Base-by-base conservation (phyloP, 2,113 vertebrate genomes). In the Geococcyx californianus region DNA sequence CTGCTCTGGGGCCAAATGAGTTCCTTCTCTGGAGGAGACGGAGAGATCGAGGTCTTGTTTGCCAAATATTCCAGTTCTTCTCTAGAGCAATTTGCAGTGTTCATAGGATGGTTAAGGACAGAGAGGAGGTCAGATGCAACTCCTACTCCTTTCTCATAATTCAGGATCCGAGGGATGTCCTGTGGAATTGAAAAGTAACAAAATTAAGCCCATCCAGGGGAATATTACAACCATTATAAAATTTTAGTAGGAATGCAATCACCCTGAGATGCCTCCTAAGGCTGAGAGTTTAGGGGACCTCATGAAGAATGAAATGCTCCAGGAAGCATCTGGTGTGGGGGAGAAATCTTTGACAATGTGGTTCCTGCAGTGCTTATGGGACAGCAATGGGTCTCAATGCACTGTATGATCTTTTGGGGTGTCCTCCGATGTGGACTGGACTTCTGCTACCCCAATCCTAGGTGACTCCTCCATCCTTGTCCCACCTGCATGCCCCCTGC, bases 251-350 rank as follows among this genome's bases (percentile, higher is more conserved):
- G 63, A 72, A 31, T 59, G 58, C 28, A 7, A 2, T 80, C 3
- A 8, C 75, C 68, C 40, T 55, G 7, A 5, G 55, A 49, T 73
- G 38, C 59, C 77, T 18, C 52, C 52, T 56, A 14, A 12, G 77
- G 47, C 23, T 56, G 86, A 7, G 64, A 34, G 54, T 56, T 94
- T 4, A 49, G 74, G 47, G 3, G 34, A 34, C 8, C 49, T 63
- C 29, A 17, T 82, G 82, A 59, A 8, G 63, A 40, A 28, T 0
- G 16, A 74, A 4, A 25, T 33, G 20, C 25, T 78, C 38, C 1
- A 6, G 62, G 40, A 80, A 17, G 44, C 58, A 56, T 0, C 3
- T 0, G 5, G 21, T 1, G 18, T 0, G 0, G 15, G 45, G 40
- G 4, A 45, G 15, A n/a, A 47, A 24, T 10, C 56, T 31, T 6